phyloP scores from a whole-genome alignment of 2,797 vertebrate genomes.

The Meda fulgida region DNA sequence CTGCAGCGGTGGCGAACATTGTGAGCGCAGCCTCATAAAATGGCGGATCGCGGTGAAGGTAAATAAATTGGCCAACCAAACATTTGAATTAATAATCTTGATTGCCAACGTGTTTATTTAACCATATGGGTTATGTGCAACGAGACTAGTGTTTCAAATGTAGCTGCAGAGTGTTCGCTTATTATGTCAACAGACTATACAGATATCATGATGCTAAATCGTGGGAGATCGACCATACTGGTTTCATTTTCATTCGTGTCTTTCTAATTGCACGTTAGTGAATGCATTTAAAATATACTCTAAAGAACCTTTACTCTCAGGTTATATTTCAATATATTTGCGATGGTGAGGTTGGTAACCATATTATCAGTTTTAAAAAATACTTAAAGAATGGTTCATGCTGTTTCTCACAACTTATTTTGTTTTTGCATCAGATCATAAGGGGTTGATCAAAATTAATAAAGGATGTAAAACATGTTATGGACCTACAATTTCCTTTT shows the following conservation, averaged over 20 bases:
- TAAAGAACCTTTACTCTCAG: not conserved
- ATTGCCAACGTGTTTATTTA: not conserved
- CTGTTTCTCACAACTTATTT: not conserved
- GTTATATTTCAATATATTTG: not conserved
- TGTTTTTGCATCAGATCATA: not conserved
- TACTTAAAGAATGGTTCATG: not conserved
- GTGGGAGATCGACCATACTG: not conserved
- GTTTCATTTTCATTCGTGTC: not conserved
- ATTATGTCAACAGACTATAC: not conserved
- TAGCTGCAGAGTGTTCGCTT: not conserved
- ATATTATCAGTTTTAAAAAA: not conserved
- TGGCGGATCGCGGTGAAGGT: conserved; percentile 81
- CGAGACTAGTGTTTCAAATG: not conserved
- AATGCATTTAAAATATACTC: not conserved
- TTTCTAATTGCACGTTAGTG: not conserved
- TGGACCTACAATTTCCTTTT: not conserved
- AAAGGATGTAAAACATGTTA: not conserved
- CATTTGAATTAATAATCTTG: not conserved
- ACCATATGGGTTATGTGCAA: not conserved
- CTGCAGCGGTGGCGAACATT: conserved; percentile 23
- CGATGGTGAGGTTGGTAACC: not conserved
- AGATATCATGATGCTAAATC: not conserved
- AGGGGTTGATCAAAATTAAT: not conserved
- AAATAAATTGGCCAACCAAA: conserved; percentile 57
- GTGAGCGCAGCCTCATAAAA: conserved; percentile 71